Evolutionary conservation across 2,797 vertebrate species (phyloP), one percentile per base, ranked within the genome.

Genomic region (Hephaestus fuliginosus): DNA sequence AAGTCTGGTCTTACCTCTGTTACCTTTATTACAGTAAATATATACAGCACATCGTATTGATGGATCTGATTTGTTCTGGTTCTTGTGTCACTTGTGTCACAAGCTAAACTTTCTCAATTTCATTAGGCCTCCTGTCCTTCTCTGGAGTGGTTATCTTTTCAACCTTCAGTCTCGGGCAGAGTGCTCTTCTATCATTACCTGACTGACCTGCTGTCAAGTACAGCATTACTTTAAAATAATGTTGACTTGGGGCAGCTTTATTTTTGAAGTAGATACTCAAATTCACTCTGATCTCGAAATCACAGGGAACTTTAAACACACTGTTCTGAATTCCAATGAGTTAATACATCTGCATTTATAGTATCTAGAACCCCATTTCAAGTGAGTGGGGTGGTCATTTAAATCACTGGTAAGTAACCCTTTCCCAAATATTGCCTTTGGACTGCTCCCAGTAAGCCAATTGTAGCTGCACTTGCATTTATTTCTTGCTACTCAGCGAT

Each of bases 151-250:
- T 56, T 44, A 28, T 4, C n/a, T 63, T 43, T 69, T 9, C 28
- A 55, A 74, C 43, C 43, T 36, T 33, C 14, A 36, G 14, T 28
- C 12, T 72, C 3, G 10, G 30, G 28, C 41, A 49, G 17, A 71
- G 43, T 48, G 18, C 22, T 48, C 10, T 48, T 66, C 48, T 15
- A 5, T 61, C 48, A 55, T 75, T 56, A 61, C 3, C 48, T 7
- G 12, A 17, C 22, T 58, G 44, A 80, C n/a, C 14, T 18, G 2
- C 30, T 78, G 18, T 67, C 20, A 44, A 5, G 25, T 22, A 57
- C 15, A 48, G 36, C 62, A 53, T 56, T 28, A 25, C 48, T 70
- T 33, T 44, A 46, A 76, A 22, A 33, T 48, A 53, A 70, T 61
- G 66, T 36, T 4, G 2, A 61, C 20, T 13, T 22, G 5, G 3